These are phyloP conservation scores for Schizopygopsis malacanthus DNA, from an alignment of 2,797 vertebrate species.

Conservation along the genomic window DNA sequence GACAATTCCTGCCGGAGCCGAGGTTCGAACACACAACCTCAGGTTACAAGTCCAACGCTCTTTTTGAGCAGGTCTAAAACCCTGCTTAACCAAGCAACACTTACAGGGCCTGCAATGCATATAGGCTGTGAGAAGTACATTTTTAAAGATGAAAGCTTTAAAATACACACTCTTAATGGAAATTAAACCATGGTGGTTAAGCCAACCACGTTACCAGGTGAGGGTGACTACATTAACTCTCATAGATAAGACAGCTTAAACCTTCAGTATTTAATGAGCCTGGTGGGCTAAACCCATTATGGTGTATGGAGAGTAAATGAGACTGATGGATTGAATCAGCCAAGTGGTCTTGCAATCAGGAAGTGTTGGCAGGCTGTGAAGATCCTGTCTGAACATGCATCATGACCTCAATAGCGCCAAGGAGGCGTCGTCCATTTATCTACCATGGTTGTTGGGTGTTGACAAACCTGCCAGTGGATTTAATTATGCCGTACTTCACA, in stretches of 20 bases:
- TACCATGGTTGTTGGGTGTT: neutral
- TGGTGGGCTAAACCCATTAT: neutral
- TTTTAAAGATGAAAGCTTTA: conserved; percentile 1
- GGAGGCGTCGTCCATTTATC: neutral
- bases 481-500: neutral
- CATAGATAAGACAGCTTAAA: conserved; percentile 35
- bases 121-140: neutral
- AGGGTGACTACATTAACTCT: conserved; percentile 8
- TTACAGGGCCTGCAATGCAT: neutral
- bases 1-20: too few relatives aligned
- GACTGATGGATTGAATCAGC: conserved; percentile 11
- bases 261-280: conserved; percentile 29
- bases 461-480: neutral
- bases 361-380: conserved; percentile 1
- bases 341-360: conserved; percentile 28
- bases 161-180: neutral
- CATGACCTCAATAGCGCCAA: neutral
- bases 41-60: too few relatives aligned
- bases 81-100: neutral
- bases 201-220: neutral
- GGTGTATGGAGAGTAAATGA: conserved; percentile 1
- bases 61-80: neutral
- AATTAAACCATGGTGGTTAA: neutral
- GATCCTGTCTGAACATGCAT: conserved; percentile 19
- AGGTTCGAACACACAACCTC: too few relatives aligned